These are phyloP conservation scores for Struthidea cinerea DNA, from an alignment of 2,113 vertebrate genomes.

Conservation along the genomic window DNA sequence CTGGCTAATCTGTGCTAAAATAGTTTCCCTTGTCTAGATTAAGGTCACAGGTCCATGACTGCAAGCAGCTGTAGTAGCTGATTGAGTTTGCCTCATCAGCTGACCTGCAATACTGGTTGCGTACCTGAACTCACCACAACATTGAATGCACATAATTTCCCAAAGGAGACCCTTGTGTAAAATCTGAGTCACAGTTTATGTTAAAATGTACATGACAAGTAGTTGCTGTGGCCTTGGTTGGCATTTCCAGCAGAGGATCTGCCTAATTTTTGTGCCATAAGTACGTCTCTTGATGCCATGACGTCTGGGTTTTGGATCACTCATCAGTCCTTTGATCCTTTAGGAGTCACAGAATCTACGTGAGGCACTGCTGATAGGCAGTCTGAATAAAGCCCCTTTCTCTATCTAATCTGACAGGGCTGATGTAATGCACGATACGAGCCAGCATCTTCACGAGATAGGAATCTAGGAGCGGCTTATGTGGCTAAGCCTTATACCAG, in stretches of 20 bases:
- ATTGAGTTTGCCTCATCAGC: neutral
- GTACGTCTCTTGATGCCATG: neutral
- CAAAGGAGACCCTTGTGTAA: neutral
- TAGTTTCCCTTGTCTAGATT: neutral
- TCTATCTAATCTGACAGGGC: conserved; percentile 25
- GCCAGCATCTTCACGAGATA: conserved; percentile 30
- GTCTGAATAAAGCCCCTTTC: conserved; percentile 54
- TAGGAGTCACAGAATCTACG: conserved; percentile 9
- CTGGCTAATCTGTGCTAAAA: conserved; percentile 22
- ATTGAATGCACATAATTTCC: neutral
- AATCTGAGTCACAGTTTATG: neutral
- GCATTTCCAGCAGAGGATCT: neutral
- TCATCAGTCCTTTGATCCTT: conserved; percentile 20
- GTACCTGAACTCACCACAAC: neutral
- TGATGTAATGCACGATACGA: conserved; percentile 24
- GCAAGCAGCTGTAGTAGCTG: neutral
- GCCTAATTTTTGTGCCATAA: neutral
- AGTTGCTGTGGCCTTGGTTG: neutral
- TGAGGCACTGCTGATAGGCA: conserved; percentile 11
- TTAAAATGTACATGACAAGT: neutral
- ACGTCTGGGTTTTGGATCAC: neutral
- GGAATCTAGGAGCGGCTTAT: conserved; percentile 47
- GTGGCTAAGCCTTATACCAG: conserved; percentile 48
- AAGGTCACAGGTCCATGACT: neutral
- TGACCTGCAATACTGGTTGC: neutral